Evolutionary conservation across 2,797 vertebrate genomes (phyloP).

Genomic region (Crypturellus tataupa): DNA sequence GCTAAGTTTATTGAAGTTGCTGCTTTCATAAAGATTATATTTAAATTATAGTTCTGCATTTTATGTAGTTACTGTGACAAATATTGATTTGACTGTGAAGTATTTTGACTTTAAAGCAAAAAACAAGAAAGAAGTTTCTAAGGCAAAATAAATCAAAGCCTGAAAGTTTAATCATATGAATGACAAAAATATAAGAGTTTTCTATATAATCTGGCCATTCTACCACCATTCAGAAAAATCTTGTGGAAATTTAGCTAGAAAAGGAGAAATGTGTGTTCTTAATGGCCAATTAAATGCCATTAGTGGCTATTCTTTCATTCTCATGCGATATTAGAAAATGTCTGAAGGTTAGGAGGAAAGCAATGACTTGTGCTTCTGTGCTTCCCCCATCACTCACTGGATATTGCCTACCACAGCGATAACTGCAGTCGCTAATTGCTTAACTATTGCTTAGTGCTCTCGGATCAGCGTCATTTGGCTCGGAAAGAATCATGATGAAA

Average conservation of each 20-base stretch:
- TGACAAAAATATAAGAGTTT: not conserved
- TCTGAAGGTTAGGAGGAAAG: not conserved
- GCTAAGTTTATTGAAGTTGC: not conserved
- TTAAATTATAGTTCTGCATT: not conserved
- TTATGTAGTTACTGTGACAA: not conserved
- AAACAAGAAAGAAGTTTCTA: not conserved
- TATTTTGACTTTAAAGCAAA: not conserved
- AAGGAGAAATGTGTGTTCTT: not conserved
- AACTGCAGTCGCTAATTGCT: not conserved
- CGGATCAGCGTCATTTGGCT: not conserved
- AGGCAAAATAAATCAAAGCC: not conserved
- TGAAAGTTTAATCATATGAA: not conserved
- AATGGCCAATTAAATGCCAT: not conserved
- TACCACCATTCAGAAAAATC: not conserved
- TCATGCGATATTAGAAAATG: not conserved
- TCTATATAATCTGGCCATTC: not conserved
- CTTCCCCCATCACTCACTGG: not conserved
- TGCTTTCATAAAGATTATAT: not conserved
- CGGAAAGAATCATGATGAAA: not conserved
- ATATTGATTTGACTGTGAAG: not conserved
- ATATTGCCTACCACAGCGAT: not conserved
- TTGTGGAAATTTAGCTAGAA: not conserved
- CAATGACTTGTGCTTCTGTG: not conserved
- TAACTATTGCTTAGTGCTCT: not conserved
- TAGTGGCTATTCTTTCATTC: not conserved